phyloP scores from a whole-genome alignment of 2,888 invertebrate genomes.

The Chrysodeixis includens region DNA sequence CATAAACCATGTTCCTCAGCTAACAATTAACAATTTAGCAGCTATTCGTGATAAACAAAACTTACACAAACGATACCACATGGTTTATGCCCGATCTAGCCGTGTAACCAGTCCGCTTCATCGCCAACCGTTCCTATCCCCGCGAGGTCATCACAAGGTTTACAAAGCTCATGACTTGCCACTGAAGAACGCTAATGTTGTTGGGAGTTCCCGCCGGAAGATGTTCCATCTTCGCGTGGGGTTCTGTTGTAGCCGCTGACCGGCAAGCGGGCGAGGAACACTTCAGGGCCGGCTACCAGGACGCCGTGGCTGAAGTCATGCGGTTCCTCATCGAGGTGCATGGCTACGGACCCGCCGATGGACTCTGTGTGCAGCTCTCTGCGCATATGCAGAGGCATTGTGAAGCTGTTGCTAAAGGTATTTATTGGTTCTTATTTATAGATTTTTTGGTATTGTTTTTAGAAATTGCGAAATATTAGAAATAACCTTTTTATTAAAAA shows the following conservation, averaged over 20 bases:
- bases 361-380: slow-evolving; percentile 94
- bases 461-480: no score
- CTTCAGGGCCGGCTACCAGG: slow-evolving; percentile 96
- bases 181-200: slow-evolving; percentile 77
- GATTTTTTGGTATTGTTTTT: no score
- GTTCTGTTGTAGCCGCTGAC: slow-evolving; percentile 81
- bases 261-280: slow-evolving; percentile 71
- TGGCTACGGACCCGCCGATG: slow-evolving; percentile 94
- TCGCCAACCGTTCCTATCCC: not conserved
- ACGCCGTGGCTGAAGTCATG: slow-evolving; percentile 96
- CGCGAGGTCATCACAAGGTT: slow-evolving; percentile 42
- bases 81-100: slow-evolving; percentile 40
- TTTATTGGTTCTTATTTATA: not conserved
- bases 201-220: slow-evolving; percentile 74
- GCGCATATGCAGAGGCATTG: slow-evolving; percentile 95
- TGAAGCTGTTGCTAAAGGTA: slow-evolving; percentile 90
- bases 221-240: slow-evolving; percentile 76
- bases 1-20: slow-evolving; percentile 34
- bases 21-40: not conserved
- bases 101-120: not conserved
- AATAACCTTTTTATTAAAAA: no score
- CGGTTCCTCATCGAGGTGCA: slow-evolving; percentile 96
- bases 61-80: not conserved
- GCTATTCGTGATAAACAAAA: not conserved
- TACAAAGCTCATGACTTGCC: slow-evolving; percentile 53